A percentile compares a stretch with the other conserved stretches of the same genome.
These are phyloP conservation scores for Pyrgus malvae DNA, from an alignment of 2,888 invertebrate species.

Conservation along the genomic window DNA sequence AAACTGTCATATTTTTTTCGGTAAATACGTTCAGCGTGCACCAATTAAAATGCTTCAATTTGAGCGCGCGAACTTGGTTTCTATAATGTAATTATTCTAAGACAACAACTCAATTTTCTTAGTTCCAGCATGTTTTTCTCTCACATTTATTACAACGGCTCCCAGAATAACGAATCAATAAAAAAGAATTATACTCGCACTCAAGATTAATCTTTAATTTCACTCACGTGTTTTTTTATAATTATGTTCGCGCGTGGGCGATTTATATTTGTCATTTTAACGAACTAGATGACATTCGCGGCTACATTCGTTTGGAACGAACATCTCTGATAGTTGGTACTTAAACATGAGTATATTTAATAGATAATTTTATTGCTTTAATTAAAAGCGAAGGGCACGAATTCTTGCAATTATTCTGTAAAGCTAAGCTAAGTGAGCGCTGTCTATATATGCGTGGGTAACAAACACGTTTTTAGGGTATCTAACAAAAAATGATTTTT, in stretches of 20 bases:
- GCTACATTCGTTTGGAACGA: background rate
- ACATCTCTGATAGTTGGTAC: background rate
- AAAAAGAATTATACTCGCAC: slow-evolving; percentile 25
- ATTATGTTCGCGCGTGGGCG: slow-evolving; percentile 20
- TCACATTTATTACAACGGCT: slow-evolving; percentile 24
- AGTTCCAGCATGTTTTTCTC: slow-evolving; percentile 10
- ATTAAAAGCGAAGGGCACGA: too few species aligned
- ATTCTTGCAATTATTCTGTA: too few species aligned
- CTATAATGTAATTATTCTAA: background rate
- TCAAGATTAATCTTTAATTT: slow-evolving; percentile 27
- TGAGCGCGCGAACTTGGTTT: too few species aligned
- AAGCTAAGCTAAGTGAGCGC: too few species aligned
- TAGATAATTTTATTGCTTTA: too few species aligned
- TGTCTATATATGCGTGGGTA: too few species aligned
- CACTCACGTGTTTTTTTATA: slow-evolving; percentile 25
- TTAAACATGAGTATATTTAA: too few species aligned
- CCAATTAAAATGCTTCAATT: too few species aligned
- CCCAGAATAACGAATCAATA: slow-evolving; percentile 25
- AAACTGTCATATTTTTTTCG: too few species aligned
- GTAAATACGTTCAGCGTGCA: too few species aligned
- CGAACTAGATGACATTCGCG: slow-evolving; percentile 12
- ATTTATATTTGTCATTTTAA: slow-evolving; percentile 24
- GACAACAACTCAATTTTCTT: slow-evolving; percentile 6
- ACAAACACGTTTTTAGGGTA: too few species aligned
- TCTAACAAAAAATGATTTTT: too few species aligned